Evolutionary conservation across 1,140 invertebrate species (phyloP), one percentile per base, ranked within the genome.

Genomic region (Pseudachorutes palmiensis): DNA sequence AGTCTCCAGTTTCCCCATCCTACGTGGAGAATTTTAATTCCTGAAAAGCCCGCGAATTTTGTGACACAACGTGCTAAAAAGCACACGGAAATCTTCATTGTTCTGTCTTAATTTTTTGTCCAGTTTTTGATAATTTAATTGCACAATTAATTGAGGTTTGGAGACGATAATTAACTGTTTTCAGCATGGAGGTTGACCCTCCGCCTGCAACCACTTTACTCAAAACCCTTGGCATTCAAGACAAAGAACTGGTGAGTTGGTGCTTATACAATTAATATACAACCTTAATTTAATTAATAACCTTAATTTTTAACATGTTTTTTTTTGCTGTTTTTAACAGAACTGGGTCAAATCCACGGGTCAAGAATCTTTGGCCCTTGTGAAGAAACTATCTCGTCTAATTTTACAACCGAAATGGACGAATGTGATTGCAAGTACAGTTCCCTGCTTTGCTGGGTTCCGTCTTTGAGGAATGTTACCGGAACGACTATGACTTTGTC

Each of bases 361-460:
- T 19, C 19, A 9, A 45, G 22, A 28, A 26, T 61, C 30, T 30
- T 12, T 19, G 59, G 19, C 24, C 19, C 29, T 30, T 29, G 16
- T 63, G 5, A 41, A 9, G 5, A 65, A 65, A 60, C 57, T 59
- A 51, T 61, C 59, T 41, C 22, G 28, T 19, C 26, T 60, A 9
- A 61, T 67, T 14, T 55, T 55, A 5, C 26, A 61, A 32, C 30
- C 30, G 9, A 51, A 65, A 32, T 49, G 24, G 33, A 68, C 66
- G 29, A 29, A 19, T 51, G 26, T 19, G 1, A 59, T 64, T 63
- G 66, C 66, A 19, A 48, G 19, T n/a, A 24, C 14, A 22, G n/a
- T 45, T 67, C 65, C 64, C 66, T 1, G 58, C 31, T n/a, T 61
- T 62, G 5, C 51, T 71, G 24, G 28, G 62, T 12, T 24, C 66